Percentiles rank a stretch among this genome's conserved stretches.
These are phyloP conservation scores for Microcebus jonahi DNA, from an alignment of 2,113 vertebrate species.

Conservation along the genomic window DNA sequence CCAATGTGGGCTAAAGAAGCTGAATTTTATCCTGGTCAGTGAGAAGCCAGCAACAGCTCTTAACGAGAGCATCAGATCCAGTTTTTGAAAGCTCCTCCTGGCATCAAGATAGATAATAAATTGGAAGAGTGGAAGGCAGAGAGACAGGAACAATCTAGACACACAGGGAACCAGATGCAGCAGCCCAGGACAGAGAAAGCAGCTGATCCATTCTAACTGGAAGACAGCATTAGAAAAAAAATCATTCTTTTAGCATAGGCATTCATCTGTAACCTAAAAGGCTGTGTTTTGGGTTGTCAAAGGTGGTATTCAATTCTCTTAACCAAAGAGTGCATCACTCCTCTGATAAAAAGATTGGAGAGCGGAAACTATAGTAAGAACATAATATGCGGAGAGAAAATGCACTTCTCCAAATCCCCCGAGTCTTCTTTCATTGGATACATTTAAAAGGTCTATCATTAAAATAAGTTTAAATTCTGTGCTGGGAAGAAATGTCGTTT, in stretches of 20 bases:
- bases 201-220: background rate
- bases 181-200: background rate
- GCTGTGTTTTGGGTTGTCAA: background rate
- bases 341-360: background rate
- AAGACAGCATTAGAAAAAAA: background rate
- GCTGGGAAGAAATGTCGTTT: constrained; percentile 40
- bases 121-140: background rate
- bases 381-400: background rate
- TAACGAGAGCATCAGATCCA: background rate
- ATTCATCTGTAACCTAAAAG: background rate
- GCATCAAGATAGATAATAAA: background rate
- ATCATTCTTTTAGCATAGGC: background rate
- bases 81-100: background rate
- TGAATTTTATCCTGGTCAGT: background rate
- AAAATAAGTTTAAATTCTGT: constrained; percentile 20
- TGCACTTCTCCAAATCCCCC: background rate
- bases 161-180: background rate
- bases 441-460: constrained; percentile 43
- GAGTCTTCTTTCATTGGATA: background rate
- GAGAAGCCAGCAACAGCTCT: background rate
- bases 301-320: background rate
- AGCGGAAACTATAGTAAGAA: constrained; percentile 4
- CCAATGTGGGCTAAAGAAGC: background rate
- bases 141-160: background rate
- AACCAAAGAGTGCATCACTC: background rate